Conservation (phyloP, 1,140 invertebrate species). For the Zaprionus kolodkinae region DNA sequence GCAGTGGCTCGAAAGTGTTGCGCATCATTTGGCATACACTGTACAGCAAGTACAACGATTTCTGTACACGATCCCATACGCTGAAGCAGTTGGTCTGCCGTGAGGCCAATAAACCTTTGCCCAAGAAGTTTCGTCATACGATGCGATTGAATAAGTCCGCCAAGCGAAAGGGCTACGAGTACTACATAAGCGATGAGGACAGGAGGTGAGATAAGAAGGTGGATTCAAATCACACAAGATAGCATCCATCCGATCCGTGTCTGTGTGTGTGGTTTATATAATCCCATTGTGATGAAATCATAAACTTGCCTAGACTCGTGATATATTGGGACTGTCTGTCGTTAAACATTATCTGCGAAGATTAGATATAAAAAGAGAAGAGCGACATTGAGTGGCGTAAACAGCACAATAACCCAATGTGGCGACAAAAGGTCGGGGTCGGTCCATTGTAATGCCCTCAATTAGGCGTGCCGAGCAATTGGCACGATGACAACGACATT, state of each 20-base stretch:
- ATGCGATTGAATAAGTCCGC: slow-evolving; percentile 82
- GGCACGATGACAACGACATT: slow-evolving; percentile 60
- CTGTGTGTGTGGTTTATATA: slow-evolving; percentile 13
- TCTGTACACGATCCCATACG: slow-evolving; percentile 63
- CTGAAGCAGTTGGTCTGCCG: slow-evolving; percentile 69
- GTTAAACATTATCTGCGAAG: slow-evolving; percentile 62
- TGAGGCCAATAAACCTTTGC: slow-evolving; percentile 76
- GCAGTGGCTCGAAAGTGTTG: slow-evolving; percentile 67
- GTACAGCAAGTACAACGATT: slow-evolving; percentile 69
- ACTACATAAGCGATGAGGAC: slow-evolving; percentile 86
- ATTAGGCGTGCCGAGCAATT: slow-evolving; percentile 60
- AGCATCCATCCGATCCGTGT: neutral
- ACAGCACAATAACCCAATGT: slow-evolving; percentile 40
- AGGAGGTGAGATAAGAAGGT: slow-evolving; percentile 82
- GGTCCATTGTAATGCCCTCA: slow-evolving; percentile 54
- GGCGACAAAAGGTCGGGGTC: slow-evolving; percentile 25
- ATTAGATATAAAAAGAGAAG: slow-evolving; percentile 65
- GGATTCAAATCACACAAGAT: slow-evolving; percentile 14
- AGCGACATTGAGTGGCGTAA: slow-evolving; percentile 36
- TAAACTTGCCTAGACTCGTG: slow-evolving; percentile 29
- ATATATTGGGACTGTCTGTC: slow-evolving; percentile 32
- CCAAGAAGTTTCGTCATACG: slow-evolving; percentile 73
- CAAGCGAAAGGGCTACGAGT: slow-evolving; percentile 85
- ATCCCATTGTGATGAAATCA: slow-evolving; percentile 67
- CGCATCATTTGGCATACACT: slow-evolving; percentile 76